Evolutionary conservation across 2,113 vertebrate genomes (phyloP), one percentile per base, ranked within the genome.

Genomic region (Cyanoramphus novaezelandiae): DNA sequence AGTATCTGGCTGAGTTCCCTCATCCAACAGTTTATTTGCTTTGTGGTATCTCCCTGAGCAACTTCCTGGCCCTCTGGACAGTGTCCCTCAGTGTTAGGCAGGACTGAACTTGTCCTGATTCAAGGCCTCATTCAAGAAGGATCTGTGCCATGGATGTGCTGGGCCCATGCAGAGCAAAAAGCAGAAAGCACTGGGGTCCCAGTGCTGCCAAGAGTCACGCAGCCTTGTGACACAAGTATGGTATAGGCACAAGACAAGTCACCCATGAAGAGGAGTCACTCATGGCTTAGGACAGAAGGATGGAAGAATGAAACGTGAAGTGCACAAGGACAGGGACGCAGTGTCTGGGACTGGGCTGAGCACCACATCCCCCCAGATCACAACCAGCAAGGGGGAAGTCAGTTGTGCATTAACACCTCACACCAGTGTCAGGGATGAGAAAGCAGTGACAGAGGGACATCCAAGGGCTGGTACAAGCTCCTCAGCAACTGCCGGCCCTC

Each of bases 31-130:
- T 44, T 83, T 68, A 28, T 95, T 93, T 92, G 52, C 69, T 82
- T 88, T 76, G 43, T 79, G 62, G 18, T 18, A 80, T 94, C 86
- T 78, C 92, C 90, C 89, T 55, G 88, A 88, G 79, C 88, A 94
- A 88, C 64, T 88, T 64, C 37, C 11, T 57, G 55, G 47, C 39
- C 13, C 25, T 62, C 78, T 79, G 68, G 44, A 86, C 86, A 31
- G 25, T 8, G 64, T 63, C 17, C 10, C 19, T 57, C 49, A 74
- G 37, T 9, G n/a, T 46, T 24, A 68, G 93, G 69, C 95, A 96
- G 74, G 96, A 95, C 65, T 47, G 75, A 92, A 52, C 92, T 88
- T 94, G 91, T 63, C 41, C 25, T 1, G 21, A 20, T 13, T 37
- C 37, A 67, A 90, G 37, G 39, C n/a, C 68, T 82, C 7, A 7